These are phyloP conservation scores for Actias luna DNA, from an alignment of 2,888 invertebrate genomes.

Conservation along the genomic window DNA sequence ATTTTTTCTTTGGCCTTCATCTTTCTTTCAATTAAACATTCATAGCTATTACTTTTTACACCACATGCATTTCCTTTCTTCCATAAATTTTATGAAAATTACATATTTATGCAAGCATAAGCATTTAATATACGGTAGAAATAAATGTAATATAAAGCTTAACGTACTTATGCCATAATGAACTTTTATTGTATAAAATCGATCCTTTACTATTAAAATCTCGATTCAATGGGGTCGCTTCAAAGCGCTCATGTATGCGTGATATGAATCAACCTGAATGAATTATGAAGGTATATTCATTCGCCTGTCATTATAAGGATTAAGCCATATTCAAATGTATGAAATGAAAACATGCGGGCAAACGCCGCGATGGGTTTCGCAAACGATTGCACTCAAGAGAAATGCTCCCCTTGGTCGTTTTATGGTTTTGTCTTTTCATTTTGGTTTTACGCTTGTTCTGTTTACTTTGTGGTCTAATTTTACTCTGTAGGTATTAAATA, in stretches of 20 bases:
- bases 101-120: not conserved
- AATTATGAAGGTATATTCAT: slow-evolving; percentile 29
- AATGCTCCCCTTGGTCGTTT: slow-evolving; percentile 2
- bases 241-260: slow-evolving; percentile 30
- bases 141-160: not conserved
- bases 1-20: too few species aligned
- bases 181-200: slow-evolving; percentile 3
- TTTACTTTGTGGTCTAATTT: not conserved
- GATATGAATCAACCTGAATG: slow-evolving; percentile 28
- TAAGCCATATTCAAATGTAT: slow-evolving; percentile 25
- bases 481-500: not conserved
- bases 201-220: slow-evolving; percentile 17
- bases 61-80: too few species aligned
- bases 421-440: slow-evolving; percentile 2
- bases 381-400: slow-evolving; percentile 12
- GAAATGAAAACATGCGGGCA: slow-evolving; percentile 25
- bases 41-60: too few species aligned
- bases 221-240: slow-evolving; percentile 33
- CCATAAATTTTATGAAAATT: too few species aligned
- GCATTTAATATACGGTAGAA: not conserved
- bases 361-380: slow-evolving; percentile 18
- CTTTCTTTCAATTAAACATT: too few species aligned
- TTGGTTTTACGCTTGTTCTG: not conserved
- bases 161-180: not conserved
- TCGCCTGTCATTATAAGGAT: slow-evolving; percentile 28